Conservation (phyloP, 2,888 invertebrate genomes). For the Parnassius mnemosyne region DNA sequence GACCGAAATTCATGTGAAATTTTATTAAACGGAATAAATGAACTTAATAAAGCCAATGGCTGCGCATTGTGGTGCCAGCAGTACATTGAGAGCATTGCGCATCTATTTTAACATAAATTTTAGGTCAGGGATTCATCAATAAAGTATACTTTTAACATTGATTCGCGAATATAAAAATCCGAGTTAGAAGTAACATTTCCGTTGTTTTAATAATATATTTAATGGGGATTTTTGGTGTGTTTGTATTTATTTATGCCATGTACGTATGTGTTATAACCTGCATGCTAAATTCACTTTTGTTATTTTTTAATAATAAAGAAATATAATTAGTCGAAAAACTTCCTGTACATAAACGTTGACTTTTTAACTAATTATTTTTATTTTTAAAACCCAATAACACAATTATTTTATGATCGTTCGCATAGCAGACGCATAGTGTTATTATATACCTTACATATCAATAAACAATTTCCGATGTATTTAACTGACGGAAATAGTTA, state of each 20-base stretch:
- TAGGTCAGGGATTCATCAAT: slow-evolving; percentile 67
- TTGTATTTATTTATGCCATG: not conserved
- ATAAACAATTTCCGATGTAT: slow-evolving; percentile 47
- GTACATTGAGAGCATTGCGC: slow-evolving; percentile 67
- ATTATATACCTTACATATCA: slow-evolving; percentile 18
- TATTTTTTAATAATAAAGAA: slow-evolving; percentile 11
- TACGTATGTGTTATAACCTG: slow-evolving; percentile 18
- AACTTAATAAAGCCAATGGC: slow-evolving; percentile 43
- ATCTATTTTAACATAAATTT: slow-evolving; percentile 73
- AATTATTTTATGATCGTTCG: slow-evolving; percentile 27
- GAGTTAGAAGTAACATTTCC: not conserved
- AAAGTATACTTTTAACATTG: slow-evolving; percentile 17
- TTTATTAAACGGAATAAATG: slow-evolving; percentile 24
- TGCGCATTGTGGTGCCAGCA: slow-evolving; percentile 56
- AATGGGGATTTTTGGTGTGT: not conserved
- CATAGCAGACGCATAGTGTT: slow-evolving; percentile 15
- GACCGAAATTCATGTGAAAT: slow-evolving; percentile 9
- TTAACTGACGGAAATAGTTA: slow-evolving; percentile 62
- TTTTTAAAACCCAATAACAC: slow-evolving; percentile 20
- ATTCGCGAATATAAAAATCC: slow-evolving; percentile 9
- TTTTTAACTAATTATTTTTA: slow-evolving; percentile 19
- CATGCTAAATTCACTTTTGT: slow-evolving; percentile 9
- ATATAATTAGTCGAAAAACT: slow-evolving; percentile 1
- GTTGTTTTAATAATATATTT: not conserved
- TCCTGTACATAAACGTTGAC: slow-evolving; percentile 4